A percentile compares a stretch with the other conserved stretches of the same genome.
Conservation (phyloP, 2,888 invertebrate species). For the Azorinus chamasolen region DNA sequence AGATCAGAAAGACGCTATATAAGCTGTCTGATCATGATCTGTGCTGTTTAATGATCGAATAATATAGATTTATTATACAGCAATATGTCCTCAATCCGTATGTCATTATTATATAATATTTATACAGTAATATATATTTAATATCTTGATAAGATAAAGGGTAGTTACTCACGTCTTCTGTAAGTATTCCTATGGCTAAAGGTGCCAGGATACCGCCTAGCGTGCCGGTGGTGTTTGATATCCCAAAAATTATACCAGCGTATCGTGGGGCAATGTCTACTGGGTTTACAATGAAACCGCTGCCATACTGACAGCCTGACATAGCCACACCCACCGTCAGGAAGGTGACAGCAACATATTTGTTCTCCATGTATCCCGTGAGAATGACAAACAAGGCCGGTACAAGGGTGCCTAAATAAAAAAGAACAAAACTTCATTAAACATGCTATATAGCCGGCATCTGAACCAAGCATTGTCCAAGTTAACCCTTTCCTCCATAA, state of each 20-base stretch:
- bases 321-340: conserved; percentile 77
- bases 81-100: too few species aligned
- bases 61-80: neutral
- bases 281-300: conserved; percentile 81
- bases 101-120: too few species aligned
- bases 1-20: too few species aligned
- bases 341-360: conserved; percentile 69
- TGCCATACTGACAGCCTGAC: conserved; percentile 75
- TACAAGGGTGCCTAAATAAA: conserved; percentile 68
- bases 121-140: too few species aligned
- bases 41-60: too few species aligned
- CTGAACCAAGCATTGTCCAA: too few species aligned
- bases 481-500: too few species aligned
- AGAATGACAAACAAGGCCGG: conserved; percentile 75
- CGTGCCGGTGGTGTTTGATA: conserved; percentile 81
- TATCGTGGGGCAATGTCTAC: conserved; percentile 83
- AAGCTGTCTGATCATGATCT: too few species aligned
- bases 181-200: conserved; percentile 76
- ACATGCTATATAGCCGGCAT: too few species aligned
- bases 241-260: conserved; percentile 81
- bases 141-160: neutral
- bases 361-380: conserved; percentile 73
- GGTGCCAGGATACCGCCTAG: conserved; percentile 82
- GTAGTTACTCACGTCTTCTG: conserved; percentile 61
- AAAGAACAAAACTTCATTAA: neutral